Evolutionary conservation across 2,888 invertebrate species (phyloP), one percentile per base, ranked within the genome.

Genomic region (Danaus chrysippus): DNA sequence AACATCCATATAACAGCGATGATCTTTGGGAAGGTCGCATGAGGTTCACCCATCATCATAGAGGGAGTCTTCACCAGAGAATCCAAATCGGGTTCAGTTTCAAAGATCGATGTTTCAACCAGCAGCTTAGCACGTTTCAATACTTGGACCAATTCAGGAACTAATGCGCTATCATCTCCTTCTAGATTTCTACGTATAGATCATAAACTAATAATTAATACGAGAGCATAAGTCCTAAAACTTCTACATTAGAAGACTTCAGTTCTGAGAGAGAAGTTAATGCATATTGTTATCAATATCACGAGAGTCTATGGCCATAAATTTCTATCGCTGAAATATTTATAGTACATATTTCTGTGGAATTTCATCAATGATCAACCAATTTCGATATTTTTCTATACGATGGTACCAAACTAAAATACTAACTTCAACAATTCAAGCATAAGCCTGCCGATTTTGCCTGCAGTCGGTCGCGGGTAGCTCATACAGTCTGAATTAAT

Each of bases 31-130:
- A 88, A 86, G 1, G 86, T 87, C 0, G 77, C 70, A 64, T 87
- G 86, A 0, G 88, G 87, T 60, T 87, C 86, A 0, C 86, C 87
- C 72, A 79, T 76, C 86, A 88, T 84, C 52, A 83, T 75, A 0
- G 71, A 77, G 0, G 87, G 86, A 0, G 85, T 86, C 68, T 82
- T 81, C 62, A 87, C 78, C 63, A 89, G 66, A 0, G 86, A 72
- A 0, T 86, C 85, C 23, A 89, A 66, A 52, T 87, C 81, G 0
- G 88, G 87, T 63, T 87, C 88, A 1, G 77, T 73, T 12, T 89
- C 88, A 54, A 86, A 60, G 69, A 78, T 73, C 0, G 84, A 77
- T 0, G 84, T 84, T 60, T 88, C 87, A 10, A 87, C 76, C 3
- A 89, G 73, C 42, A 88, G 64, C 58, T 86, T 85, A 1, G 78